Base-by-base conservation (phyloP, 2,113 vertebrate species). In the Pithys albifrons region DNA sequence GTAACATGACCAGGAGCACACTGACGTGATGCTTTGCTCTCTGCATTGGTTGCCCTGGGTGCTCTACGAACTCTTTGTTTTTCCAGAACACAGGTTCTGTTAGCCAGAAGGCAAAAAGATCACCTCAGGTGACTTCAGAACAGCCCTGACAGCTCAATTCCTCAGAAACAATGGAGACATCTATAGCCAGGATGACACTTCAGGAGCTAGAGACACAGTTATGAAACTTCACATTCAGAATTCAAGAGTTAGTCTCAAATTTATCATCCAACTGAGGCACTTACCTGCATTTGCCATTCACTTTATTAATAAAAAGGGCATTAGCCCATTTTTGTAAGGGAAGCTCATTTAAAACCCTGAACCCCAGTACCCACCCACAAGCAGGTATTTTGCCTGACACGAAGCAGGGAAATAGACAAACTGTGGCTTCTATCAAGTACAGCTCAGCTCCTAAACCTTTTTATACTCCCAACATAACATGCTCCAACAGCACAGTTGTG, bases 1-100 rank as follows among this genome's bases (percentile, higher is more conserved):
- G 14, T 7, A 84, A 55, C 7, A 8, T 0, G 33, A 64, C 5
- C 57, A 85, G 43, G 15, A 85, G 35, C 35, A 85, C 69, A 24
- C 20, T 1, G 19, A 58, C 2, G 2, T 0, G 0, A 51, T 23
- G n/a, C 37, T n/a, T 22, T 45, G 37, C 27, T 41, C 18, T 8
- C 20, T 71, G 23, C 3, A 0, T 1, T 35, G 48, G 41, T 45
- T 78, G 29, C 33, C 49, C 31, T 28, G 35, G 25, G 49, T 16
- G 6, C 39, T 72, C 43, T 58, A 3, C 10, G 7, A 54, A 49
- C 31, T 28, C 24, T 62, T 18, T 58, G 7, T 20, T 80, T 89
- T 69, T 61, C 45, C 61, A 76, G 39, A 19, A 69, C 2, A 0
- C 13, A 9, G 35, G 52, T 72, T 69, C 52, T 52, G 15, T 12